Evolutionary conservation across 2,888 invertebrate species (phyloP), one percentile per base, ranked within the genome.

Genomic region (Diplolepis rosae): DNA sequence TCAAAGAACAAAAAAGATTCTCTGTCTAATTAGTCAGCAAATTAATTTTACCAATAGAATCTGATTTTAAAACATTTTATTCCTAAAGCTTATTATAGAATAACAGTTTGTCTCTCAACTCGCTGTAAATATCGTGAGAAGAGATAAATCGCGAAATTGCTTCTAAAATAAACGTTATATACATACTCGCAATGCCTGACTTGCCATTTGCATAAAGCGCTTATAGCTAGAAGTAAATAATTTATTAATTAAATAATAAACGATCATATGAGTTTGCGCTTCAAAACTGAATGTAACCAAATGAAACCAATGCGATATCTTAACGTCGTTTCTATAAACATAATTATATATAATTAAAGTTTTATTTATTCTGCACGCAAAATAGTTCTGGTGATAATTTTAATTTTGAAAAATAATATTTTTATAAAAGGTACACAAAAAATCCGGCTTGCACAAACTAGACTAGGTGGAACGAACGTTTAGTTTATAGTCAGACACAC

Each of bases 91-190:
- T n/a, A 7, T 50, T 22, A 45, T 5, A 45, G 22, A 50, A n/a
- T 22, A 50, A 22, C 22, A 11, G 18, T 9, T n/a, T n/a, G n/a
- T n/a, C n/a, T n/a, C n/a, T n/a, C n/a, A n/a, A n/a, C n/a, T 32
- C 22, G n/a, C 1, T 42, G 65, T 66, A 66, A 75, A 78, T 78
- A 78, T 76, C 74, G 69, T 70, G 76, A 74, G 78, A 70, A 77
- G 74, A 78, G 75, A 71, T 28, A 15, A 52, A 67, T 15, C 50
- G 39, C 22, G 28, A 13, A 32, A 35, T 71, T 9, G 74, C 74
- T 56, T 75, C 66, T 68, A 51, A 35, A 39, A 11, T 70, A 67
- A 70, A 73, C 68, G 69, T 66, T 28, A n/a, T n/a, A n/a, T n/a
- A n/a, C n/a, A n/a, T n/a, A 65, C 54, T 65, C 68, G 51, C 42